These are phyloP conservation scores for Muntiacus reevesi DNA, from an alignment of 2,113 vertebrate genomes.

Conservation along the genomic window DNA sequence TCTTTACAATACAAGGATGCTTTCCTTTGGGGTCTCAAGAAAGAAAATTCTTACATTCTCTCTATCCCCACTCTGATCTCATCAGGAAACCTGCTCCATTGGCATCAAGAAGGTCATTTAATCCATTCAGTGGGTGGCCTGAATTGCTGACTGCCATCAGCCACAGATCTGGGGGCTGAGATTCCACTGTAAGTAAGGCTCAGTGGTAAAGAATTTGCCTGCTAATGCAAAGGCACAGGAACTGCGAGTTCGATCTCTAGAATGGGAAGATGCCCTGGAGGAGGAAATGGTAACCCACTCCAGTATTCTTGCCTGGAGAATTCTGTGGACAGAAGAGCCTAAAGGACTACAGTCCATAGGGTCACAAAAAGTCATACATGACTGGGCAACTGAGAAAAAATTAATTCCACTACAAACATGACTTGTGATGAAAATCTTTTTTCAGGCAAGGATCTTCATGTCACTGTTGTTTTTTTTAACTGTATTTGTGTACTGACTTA, in stretches of 20 bases:
- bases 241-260: background rate
- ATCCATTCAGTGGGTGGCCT: background rate
- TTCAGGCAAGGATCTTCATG: background rate
- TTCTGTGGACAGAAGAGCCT: background rate
- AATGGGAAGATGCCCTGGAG: background rate
- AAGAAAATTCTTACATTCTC: background rate
- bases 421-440: background rate
- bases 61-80: background rate
- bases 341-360: background rate
- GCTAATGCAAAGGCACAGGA: background rate
- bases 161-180: background rate
- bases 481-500: background rate
- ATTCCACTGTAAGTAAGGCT: background rate
- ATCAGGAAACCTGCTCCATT: background rate
- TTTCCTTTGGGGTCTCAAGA: background rate
- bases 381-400: background rate
- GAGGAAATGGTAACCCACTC: background rate
- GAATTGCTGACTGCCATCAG: background rate
- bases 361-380: background rate
- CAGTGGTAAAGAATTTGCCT: background rate
- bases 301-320: background rate
- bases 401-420: background rate
- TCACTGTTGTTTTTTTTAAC: background rate
- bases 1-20: background rate
- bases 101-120: background rate